These are phyloP conservation scores for Corythaixoides concolor DNA, from an alignment of 2,113 vertebrate genomes.

Conservation along the genomic window DNA sequence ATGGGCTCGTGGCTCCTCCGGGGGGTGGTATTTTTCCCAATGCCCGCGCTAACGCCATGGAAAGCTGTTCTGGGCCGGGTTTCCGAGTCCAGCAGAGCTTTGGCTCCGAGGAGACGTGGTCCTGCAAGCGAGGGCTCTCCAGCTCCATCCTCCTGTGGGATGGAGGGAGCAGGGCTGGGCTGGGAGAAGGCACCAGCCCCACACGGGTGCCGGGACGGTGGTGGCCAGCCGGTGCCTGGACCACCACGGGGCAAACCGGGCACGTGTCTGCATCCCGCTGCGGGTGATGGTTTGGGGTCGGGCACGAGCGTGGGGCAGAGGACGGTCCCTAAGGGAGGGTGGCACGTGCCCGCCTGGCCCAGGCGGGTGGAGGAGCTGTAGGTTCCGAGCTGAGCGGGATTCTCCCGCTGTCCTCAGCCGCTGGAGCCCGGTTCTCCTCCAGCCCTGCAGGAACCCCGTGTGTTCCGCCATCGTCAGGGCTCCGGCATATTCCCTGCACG, in stretches of 20 bases:
- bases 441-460: neutral
- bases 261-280: fast-evolving
- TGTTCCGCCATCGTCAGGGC: fast-evolving
- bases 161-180: fast-evolving
- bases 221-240: neutral
- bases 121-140: neutral
- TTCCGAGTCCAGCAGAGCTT: neutral
- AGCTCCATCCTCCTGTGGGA: neutral
- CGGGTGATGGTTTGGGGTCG: neutral
- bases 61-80: neutral
- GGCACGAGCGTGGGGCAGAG: fast-evolving
- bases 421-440: neutral
- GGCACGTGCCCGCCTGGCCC: fast-evolving
- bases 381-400: neutral
- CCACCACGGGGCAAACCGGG: neutral
- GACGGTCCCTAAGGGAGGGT: neutral
- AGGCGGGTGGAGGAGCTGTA: fast-evolving
- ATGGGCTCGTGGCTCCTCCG: fast-evolving
- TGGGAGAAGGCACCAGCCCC: neutral
- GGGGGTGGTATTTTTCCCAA: fast-evolving
- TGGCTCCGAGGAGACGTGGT: neutral
- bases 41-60: fast-evolving
- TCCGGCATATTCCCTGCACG: neutral
- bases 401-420: neutral
- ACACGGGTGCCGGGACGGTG: fast-evolving